Evolutionary conservation across 2,113 vertebrate genomes (phyloP).

Genomic region (Larimichthys crocea): DNA sequence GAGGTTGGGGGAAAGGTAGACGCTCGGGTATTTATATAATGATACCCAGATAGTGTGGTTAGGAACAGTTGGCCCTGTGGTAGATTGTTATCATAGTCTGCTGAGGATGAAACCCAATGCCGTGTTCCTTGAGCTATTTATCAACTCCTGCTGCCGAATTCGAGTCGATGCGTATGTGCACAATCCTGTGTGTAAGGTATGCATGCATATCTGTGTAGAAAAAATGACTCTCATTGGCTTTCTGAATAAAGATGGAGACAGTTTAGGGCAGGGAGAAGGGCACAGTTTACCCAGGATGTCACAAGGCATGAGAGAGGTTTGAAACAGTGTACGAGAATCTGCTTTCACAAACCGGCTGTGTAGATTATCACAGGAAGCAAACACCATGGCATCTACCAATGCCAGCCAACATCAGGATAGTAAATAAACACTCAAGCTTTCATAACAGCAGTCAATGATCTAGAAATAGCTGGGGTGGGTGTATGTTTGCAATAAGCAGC

Average conservation of each 20-base stretch:
- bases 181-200: background rate
- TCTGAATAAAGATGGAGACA: background rate
- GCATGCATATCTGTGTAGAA: background rate
- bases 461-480: conserved; percentile 61
- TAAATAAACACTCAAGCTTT: conserved; percentile 73
- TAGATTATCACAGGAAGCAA: conserved; percentile 81
- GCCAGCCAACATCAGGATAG: conserved; percentile 71
- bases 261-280: conserved; percentile 34
- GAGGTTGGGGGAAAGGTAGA: conserved; percentile 35
- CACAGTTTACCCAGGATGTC: conserved; percentile 50
- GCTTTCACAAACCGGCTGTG: conserved; percentile 69
- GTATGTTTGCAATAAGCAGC: conserved; percentile 41
- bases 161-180: conserved; percentile 16
- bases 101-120: conserved; percentile 69
- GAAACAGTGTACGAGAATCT: conserved; percentile 61
- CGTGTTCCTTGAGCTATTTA: conserved; percentile 61
- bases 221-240: background rate
- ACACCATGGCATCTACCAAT: conserved; percentile 66
- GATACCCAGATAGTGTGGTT: conserved; percentile 55
- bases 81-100: conserved; percentile 70
- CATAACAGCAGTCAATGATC: conserved; percentile 68
- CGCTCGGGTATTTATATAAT: conserved; percentile 67
- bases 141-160: conserved; percentile 45
- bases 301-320: conserved; percentile 54
- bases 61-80: conserved; percentile 67